Percentiles rank a stretch among this genome's conserved stretches.
These are phyloP conservation scores for Troglohyphantes excavatus DNA, from an alignment of 2,888 invertebrate species.

Conservation along the genomic window DNA sequence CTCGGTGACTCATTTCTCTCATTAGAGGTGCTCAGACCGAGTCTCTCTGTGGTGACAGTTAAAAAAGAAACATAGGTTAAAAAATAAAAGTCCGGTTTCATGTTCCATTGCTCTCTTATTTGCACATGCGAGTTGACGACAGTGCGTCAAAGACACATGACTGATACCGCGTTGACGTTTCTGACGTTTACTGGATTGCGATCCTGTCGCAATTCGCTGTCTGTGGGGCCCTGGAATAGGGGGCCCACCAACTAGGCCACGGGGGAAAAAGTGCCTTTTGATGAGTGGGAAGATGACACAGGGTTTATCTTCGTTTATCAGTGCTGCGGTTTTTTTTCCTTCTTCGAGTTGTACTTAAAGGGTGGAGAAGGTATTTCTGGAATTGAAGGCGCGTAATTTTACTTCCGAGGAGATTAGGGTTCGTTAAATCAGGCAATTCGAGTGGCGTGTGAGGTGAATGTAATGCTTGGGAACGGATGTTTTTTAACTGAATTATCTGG, in stretches of 20 bases:
- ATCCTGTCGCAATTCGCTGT: constrained; percentile 7
- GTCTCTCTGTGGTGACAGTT: neutral
- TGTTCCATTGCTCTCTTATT: constrained; percentile 57
- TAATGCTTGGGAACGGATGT: constrained; percentile 3
- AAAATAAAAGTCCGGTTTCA: constrained; percentile 22
- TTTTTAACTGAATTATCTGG: neutral
- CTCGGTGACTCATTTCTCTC: neutral
- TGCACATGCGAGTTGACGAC: constrained; percentile 34
- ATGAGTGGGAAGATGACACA: constrained; percentile 1
- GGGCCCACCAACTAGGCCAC: constrained; percentile 13
- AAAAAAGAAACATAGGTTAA: neutral
- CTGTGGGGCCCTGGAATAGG: neutral
- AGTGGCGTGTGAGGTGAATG: constrained; percentile 19
- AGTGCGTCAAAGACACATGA: constrained; percentile 34
- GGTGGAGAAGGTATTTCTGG: constrained; percentile 42
- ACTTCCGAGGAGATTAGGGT: constrained; percentile 34
- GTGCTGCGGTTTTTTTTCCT: neutral
- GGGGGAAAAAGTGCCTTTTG: constrained; percentile 1
- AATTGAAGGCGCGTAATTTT: constrained; percentile 46
- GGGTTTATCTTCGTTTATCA: constrained; percentile 25
- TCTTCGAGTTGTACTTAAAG: neutral
- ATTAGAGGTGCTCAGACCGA: neutral
- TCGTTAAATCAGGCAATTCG: constrained; percentile 30
- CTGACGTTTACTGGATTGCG: constrained; percentile 43
- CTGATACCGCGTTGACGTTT: constrained; percentile 53